phyloP scores from a whole-genome alignment of 2,797 vertebrate genomes.

The Intellagama lesueurii region DNA sequence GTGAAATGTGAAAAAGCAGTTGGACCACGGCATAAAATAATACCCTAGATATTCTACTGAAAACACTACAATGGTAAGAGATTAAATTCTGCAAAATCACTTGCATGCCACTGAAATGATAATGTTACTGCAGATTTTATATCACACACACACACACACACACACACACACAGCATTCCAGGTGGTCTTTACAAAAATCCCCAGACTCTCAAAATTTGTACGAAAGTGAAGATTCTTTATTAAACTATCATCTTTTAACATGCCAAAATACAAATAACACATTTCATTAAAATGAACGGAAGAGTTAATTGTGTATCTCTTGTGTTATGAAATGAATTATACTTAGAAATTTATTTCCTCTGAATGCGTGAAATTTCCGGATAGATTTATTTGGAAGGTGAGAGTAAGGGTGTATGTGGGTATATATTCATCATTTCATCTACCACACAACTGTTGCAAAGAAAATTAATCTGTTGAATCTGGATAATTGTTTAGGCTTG shows the following conservation, averaged over 20 bases:
- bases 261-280: neutral
- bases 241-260: neutral
- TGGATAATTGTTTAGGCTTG: neutral
- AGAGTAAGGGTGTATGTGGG: too few relatives aligned
- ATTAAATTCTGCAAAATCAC: conserved; percentile 66
- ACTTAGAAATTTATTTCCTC: neutral
- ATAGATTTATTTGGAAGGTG: neutral
- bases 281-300: neutral
- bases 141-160: neutral
- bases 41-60: conserved; percentile 60
- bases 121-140: conserved; percentile 46
- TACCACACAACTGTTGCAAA: neutral
- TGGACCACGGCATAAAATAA: conserved; percentile 60
- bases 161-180: neutral
- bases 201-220: neutral
- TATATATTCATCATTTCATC: neutral
- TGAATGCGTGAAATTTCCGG: neutral
- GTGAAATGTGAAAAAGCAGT: conserved; percentile 70
- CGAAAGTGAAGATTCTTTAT: neutral
- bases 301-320: neutral
- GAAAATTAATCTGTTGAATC: neutral
- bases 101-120: conserved; percentile 51
- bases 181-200: conserved; percentile 31
- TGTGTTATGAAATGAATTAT: neutral
- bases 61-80: conserved; percentile 65